These are phyloP conservation scores for Callorhinus ursinus DNA, from an alignment of 2,113 vertebrate genomes.

Conservation along the genomic window DNA sequence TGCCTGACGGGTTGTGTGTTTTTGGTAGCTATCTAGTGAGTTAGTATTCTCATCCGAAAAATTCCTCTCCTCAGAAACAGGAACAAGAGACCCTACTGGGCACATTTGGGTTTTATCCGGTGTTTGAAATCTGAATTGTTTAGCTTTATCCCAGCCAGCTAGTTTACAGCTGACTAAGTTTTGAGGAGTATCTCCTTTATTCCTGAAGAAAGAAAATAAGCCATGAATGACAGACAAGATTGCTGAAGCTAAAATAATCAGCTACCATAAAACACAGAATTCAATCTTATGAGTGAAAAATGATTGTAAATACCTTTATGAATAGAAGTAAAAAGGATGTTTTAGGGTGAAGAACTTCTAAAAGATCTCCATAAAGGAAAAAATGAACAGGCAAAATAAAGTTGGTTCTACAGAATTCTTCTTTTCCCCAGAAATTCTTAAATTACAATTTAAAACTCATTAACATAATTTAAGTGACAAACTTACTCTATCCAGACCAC, in stretches of 20 bases:
- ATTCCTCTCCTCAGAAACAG: slow-evolving; percentile 17
- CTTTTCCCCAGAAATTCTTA: not conserved
- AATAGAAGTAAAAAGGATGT: not conserved
- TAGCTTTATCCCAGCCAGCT: slow-evolving; percentile 93
- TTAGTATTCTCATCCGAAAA: not conserved
- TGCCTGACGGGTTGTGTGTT: not conserved
- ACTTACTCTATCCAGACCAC: slow-evolving; percentile 94
- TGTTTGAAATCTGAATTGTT: slow-evolving; percentile 88
- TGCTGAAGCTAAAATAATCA: not conserved
- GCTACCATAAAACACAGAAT: not conserved
- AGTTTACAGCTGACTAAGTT: slow-evolving; percentile 91
- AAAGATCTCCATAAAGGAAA: not conserved
- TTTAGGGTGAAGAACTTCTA: not conserved
- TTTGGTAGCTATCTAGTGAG: not conserved
- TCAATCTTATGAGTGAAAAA: not conserved
- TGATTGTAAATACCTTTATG: not conserved
- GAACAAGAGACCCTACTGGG: not conserved
- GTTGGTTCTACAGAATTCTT: not conserved
- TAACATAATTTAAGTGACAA: fast-evolving
- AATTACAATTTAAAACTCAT: not conserved
- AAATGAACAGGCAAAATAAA: not conserved
- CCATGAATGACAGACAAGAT: not conserved
- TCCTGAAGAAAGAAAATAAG: slow-evolving; percentile 86
- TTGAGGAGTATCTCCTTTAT: slow-evolving; percentile 88
- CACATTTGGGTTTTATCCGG: slow-evolving; percentile 7